Conservation (phyloP, 2,888 invertebrate species). For the Meta bourneti region DNA sequence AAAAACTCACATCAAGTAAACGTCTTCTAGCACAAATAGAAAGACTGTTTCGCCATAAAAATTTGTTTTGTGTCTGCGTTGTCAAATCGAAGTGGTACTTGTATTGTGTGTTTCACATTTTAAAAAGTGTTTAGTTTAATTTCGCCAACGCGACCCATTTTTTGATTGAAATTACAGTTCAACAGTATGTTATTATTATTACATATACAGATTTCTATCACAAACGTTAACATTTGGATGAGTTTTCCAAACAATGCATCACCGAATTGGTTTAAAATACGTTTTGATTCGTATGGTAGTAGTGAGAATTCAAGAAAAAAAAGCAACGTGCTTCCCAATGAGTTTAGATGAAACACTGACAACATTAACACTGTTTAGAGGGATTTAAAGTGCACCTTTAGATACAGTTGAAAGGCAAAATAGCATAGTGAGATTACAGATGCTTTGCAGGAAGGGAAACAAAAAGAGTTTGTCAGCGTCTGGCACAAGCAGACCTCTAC, state of each 20-base stretch:
- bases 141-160: not conserved
- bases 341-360: constrained; percentile 49
- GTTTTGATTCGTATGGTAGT: constrained; percentile 65
- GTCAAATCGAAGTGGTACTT: not conserved
- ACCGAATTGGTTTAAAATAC: constrained; percentile 74
- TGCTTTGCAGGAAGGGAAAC: constrained; percentile 54
- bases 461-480: constrained; percentile 64
- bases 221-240: not conserved
- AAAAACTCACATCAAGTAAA: constrained; percentile 49
- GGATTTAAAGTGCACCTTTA: constrained; percentile 65
- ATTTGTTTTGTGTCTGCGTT: not conserved
- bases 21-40: constrained; percentile 39
- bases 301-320: constrained; percentile 41
- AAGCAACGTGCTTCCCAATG: constrained; percentile 32
- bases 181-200: too few relatives aligned
- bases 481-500: constrained; percentile 49
- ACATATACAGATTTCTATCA: too few relatives aligned
- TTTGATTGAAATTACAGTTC: too few relatives aligned
- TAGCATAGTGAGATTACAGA: constrained; percentile 64
- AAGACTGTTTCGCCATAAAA: not conserved
- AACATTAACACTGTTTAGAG: constrained; percentile 61
- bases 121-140: not conserved
- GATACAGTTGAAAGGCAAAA: constrained; percentile 69
- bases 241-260: constrained; percentile 29
- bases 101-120: not conserved